Evolutionary conservation across 2,888 invertebrate species (phyloP).

Genomic region (Caenorhabditis sp.): DNA sequence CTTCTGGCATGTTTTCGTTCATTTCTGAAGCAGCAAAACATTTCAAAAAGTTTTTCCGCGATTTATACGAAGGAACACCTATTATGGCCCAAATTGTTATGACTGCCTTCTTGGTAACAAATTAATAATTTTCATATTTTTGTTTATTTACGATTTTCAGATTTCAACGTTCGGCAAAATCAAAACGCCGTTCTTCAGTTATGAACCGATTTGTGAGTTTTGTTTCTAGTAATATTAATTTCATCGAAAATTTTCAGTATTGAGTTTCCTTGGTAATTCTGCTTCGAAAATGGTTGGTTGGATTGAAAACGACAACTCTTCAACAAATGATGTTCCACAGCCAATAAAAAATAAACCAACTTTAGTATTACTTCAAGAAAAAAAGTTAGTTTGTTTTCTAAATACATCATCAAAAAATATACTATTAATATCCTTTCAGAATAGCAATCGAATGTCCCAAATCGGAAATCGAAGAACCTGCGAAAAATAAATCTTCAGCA

Average conservation of each 20-base stretch:
- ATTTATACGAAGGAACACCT: constrained; percentile 34
- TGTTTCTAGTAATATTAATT: neutral
- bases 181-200: constrained; percentile 33
- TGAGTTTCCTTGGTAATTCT: constrained; percentile 24
- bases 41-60: constrained; percentile 31
- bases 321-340: too few species aligned
- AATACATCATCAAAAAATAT: neutral
- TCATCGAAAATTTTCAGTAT: constrained; percentile 14
- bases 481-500: constrained; percentile 2
- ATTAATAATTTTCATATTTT: neutral
- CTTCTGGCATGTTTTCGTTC: constrained; percentile 30
- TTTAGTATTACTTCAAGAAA: neutral
- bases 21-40: constrained; percentile 24
- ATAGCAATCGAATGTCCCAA: too few species aligned
- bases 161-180: constrained; percentile 28
- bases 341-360: too few species aligned
- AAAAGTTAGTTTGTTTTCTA: neutral
- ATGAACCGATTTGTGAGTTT: constrained; percentile 31
- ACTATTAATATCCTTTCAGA: too few species aligned
- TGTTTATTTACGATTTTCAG: neutral
- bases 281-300: constrained; percentile 24
- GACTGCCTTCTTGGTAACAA: constrained; percentile 22
- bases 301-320: constrained; percentile 14
- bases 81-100: constrained; percentile 38
- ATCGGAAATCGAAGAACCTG: neutral